Percentiles rank a stretch among this genome's conserved stretches.
phyloP scores from a whole-genome alignment of 2,797 vertebrate species.

The Ispidina lecontei region DNA sequence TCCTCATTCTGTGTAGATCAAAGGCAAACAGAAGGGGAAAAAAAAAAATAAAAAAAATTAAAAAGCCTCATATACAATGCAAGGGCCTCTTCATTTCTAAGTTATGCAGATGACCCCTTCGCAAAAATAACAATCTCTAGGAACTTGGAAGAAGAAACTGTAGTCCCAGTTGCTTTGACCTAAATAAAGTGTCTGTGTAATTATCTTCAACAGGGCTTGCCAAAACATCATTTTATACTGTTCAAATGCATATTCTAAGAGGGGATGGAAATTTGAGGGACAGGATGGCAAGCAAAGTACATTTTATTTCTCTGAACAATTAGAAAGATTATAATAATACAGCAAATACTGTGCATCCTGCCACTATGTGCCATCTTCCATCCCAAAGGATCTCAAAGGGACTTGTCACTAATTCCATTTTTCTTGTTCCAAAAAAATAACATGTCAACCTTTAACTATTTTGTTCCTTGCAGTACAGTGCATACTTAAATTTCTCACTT shows the following conservation, averaged over 20 bases:
- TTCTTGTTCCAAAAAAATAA: constrained; percentile 62
- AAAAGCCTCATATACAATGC: constrained; percentile 22
- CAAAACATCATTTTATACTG: constrained; percentile 70
- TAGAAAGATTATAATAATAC: constrained; percentile 66
- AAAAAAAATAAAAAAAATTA: neutral
- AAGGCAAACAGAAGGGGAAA: constrained; percentile 7
- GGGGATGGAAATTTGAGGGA: constrained; percentile 32
- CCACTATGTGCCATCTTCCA: constrained; percentile 64
- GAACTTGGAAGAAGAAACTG: constrained; percentile 43
- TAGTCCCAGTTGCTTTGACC: constrained; percentile 57
- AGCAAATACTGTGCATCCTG: constrained; percentile 63
- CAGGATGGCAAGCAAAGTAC: constrained; percentile 51
- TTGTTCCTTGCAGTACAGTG: constrained; percentile 26
- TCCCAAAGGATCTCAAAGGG: constrained; percentile 66
- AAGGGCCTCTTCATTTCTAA: constrained; percentile 28
- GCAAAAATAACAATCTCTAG: constrained; percentile 50
- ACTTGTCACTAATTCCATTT: constrained; percentile 67
- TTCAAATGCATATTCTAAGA: constrained; percentile 71
- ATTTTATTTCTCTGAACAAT: constrained; percentile 26
- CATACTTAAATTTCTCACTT: neutral
- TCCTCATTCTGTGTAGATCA: neutral
- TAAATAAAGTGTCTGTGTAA: constrained; percentile 62
- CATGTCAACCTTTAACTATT: constrained; percentile 66
- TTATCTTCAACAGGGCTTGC: constrained; percentile 45
- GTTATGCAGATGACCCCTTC: constrained; percentile 46